These are phyloP conservation scores for Leptosomus discolor DNA, from an alignment of 2,113 vertebrate species.

Conservation along the genomic window DNA sequence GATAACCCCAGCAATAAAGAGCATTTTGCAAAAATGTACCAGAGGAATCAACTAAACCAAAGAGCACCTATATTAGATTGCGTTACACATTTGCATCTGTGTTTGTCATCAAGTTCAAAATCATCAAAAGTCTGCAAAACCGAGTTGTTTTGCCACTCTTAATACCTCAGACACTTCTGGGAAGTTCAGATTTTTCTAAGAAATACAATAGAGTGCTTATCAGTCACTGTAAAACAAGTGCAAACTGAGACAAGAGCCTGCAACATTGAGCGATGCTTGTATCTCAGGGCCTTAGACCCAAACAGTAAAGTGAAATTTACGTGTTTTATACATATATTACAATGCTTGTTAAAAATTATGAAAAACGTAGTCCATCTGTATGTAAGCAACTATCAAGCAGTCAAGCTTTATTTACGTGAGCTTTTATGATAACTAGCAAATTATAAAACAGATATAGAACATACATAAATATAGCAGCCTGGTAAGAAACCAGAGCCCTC, in stretches of 20 bases:
- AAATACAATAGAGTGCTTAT: constrained; percentile 2
- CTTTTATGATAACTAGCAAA: neutral
- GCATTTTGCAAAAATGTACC: neutral
- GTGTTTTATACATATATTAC: neutral
- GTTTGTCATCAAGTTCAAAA: neutral
- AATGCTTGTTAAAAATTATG: neutral
- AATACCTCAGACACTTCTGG: constrained; percentile 17
- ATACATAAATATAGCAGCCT: neutral
- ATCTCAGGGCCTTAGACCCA: neutral
- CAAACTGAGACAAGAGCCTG: neutral
- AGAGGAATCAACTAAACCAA: neutral
- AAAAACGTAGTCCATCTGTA: neutral
- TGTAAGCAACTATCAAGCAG: neutral
- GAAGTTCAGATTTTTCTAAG: constrained; percentile 26
- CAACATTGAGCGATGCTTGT: neutral
- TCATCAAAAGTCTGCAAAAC: neutral
- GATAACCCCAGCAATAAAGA: neutral
- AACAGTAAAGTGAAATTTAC: neutral
- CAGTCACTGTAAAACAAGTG: neutral
- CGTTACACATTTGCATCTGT: neutral
- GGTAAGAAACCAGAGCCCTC: neutral
- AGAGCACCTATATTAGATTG: neutral
- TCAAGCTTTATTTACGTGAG: neutral
- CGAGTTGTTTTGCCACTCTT: neutral
- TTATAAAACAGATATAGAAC: neutral